Evolutionary conservation across 2,888 invertebrate genomes (phyloP).

Genomic region (Eupithecia vulgata): DNA sequence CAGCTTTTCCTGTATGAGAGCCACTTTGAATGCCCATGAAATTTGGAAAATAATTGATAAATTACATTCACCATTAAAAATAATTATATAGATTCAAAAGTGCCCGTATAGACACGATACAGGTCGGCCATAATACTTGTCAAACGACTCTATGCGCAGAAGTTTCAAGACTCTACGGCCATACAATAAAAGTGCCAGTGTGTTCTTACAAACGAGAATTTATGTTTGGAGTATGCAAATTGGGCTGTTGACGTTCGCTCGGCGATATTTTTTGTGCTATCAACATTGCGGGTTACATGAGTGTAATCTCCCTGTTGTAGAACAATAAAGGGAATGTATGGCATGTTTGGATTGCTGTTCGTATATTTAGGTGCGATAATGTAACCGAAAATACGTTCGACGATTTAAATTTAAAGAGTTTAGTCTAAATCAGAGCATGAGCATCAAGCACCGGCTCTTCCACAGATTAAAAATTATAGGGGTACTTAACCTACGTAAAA

Average conservation of each 20-base stretch:
- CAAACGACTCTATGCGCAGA: slow-evolving; percentile 17
- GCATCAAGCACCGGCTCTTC: neutral
- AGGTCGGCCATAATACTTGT: neutral
- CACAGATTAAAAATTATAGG: neutral
- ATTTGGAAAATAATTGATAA: neutral
- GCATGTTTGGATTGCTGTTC: slow-evolving; percentile 41
- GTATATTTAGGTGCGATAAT: slow-evolving; percentile 33
- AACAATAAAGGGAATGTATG: slow-evolving; percentile 60
- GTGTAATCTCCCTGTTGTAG: slow-evolving; percentile 53
- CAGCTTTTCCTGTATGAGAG: no score
- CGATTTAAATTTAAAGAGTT: neutral
- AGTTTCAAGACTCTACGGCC: slow-evolving; percentile 61
- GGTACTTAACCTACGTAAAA: neutral
- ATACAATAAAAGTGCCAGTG: slow-evolving; percentile 82
- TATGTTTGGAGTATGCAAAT: slow-evolving; percentile 81
- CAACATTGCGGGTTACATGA: slow-evolving; percentile 55
- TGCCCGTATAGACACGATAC: neutral
- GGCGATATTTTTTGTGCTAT: slow-evolving; percentile 56
- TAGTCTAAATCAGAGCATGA: neutral
- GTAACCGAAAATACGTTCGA: neutral
- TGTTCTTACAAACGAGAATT: slow-evolving; percentile 83
- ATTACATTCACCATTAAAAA: neutral
- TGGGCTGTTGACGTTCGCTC: slow-evolving; percentile 66
- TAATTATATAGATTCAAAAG: neutral
- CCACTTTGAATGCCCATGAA: no score